These are phyloP conservation scores for Scelioninae gen. 1 DNA, from an alignment of 2,888 invertebrate species.

Conservation along the genomic window DNA sequence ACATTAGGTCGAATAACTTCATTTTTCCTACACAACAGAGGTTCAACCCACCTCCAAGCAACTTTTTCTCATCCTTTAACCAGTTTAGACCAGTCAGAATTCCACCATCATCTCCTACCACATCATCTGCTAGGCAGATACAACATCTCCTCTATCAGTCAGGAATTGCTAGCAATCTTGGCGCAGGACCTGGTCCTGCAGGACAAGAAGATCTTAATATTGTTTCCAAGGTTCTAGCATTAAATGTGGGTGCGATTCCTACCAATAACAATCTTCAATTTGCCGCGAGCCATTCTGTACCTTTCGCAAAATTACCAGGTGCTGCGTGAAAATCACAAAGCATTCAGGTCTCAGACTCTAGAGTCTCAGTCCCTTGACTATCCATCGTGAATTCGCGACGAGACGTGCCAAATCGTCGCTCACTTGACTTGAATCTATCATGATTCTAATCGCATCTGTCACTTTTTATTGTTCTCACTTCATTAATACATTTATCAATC, in stretches of 20 bases:
- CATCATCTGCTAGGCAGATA: conserved; percentile 86
- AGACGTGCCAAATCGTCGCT: conserved; percentile 48
- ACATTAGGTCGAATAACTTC: conserved; percentile 73
- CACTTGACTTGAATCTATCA: conserved; percentile 34
- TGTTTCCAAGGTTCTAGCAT: conserved; percentile 91
- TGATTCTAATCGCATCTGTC: conserved; percentile 38
- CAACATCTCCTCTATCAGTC: conserved; percentile 88
- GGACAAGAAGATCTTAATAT: conserved; percentile 91
- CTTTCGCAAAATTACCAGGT: conserved; percentile 53
- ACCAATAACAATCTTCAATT: conserved; percentile 73
- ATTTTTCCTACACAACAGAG: conserved; percentile 70
- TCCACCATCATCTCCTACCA: conserved; percentile 8
- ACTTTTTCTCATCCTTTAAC: conserved; percentile 70
- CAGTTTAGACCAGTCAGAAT: conserved; percentile 69
- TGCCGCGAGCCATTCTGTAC: conserved; percentile 43
- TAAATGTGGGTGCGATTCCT: conserved; percentile 89
- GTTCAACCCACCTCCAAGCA: conserved; percentile 50
- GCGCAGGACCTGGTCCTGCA: conserved; percentile 74
- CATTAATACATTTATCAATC: conserved; percentile 24
- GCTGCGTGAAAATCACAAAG: conserved; percentile 57
- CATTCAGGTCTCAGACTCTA: not conserved
- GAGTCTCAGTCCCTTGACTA: not conserved
- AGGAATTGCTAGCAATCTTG: conserved; percentile 86
- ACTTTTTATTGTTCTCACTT: conserved; percentile 13
- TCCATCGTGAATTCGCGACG: conserved; percentile 53